Conservation (phyloP, 2,888 invertebrate species). For the Druceiella hillmani region DNA sequence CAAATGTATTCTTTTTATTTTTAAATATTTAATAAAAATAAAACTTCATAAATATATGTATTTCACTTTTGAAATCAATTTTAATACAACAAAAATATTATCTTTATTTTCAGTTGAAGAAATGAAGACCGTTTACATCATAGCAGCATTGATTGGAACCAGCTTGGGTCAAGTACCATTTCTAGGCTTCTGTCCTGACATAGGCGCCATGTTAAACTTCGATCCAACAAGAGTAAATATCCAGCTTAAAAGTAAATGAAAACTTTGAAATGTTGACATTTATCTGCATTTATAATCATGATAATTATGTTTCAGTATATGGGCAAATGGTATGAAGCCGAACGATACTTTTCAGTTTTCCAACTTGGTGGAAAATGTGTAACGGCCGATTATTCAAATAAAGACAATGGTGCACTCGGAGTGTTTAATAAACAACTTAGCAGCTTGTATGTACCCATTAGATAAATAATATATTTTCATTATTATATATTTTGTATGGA, state of each 20-base stretch:
- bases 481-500: neutral
- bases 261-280: too few relatives aligned
- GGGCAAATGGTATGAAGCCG: slow-evolving; percentile 74
- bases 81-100: too few relatives aligned
- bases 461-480: slow-evolving; percentile 7
- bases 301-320: slow-evolving; percentile 52
- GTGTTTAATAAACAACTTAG: slow-evolving; percentile 46
- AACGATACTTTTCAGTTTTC: slow-evolving; percentile 71
- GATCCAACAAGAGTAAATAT: slow-evolving; percentile 49
- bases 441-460: slow-evolving; percentile 41
- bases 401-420: slow-evolving; percentile 40
- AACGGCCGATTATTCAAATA: slow-evolving; percentile 56
- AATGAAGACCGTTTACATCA: too few relatives aligned
- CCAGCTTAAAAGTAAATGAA: too few relatives aligned
- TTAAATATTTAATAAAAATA: too few relatives aligned
- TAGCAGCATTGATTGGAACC: too few relatives aligned
- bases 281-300: too few relatives aligned
- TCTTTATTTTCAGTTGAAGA: too few relatives aligned
- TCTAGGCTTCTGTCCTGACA: slow-evolving; percentile 58
- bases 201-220: slow-evolving; percentile 56
- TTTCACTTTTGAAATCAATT: too few relatives aligned
- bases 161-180: slow-evolving; percentile 62
- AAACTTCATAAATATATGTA: too few relatives aligned
- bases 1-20: too few relatives aligned
- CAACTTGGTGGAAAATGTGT: slow-evolving; percentile 71